Evolutionary conservation across 2,888 invertebrate species (phyloP).

Genomic region (Blomia tropicalis): DNA sequence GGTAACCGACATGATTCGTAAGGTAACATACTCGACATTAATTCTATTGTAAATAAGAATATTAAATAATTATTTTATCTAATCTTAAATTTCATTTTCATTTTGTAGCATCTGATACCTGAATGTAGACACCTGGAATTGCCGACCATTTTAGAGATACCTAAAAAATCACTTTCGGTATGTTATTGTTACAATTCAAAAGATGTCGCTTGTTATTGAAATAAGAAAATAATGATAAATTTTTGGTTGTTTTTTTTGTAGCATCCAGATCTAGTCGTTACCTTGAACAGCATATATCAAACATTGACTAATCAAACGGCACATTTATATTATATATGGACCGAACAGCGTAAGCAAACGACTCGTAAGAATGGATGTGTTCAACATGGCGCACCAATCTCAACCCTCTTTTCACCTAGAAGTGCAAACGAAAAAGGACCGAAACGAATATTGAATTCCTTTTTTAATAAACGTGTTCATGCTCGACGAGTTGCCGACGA

Average conservation of each 20-base stretch:
- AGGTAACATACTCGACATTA: background rate
- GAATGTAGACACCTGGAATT: constrained; percentile 7
- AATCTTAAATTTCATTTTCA: background rate
- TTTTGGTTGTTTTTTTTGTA: constrained; percentile 5
- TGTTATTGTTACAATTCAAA: too few species aligned
- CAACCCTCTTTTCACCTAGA: background rate
- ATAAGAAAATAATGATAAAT: too few species aligned
- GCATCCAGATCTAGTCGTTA: constrained; percentile 18
- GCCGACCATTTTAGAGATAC: background rate
- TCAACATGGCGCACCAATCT: background rate
- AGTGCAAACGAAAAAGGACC: background rate
- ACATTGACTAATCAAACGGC: constrained; percentile 28
- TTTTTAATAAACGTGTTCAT: background rate
- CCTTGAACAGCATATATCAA: constrained; percentile 25
- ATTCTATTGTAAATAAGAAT: too few species aligned
- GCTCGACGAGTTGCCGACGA: constrained; percentile 1
- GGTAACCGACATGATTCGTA: constrained; percentile 14
- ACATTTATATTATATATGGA: constrained; percentile 25
- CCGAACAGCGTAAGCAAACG: constrained; percentile 16
- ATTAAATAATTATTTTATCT: background rate
- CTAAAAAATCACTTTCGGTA: background rate
- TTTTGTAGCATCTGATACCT: background rate
- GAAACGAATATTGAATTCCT: background rate
- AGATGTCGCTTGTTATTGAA: too few species aligned
- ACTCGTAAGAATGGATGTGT: background rate